phyloP scores from a whole-genome alignment of 2,888 invertebrate genomes.

The Neoscelio sp. region DNA sequence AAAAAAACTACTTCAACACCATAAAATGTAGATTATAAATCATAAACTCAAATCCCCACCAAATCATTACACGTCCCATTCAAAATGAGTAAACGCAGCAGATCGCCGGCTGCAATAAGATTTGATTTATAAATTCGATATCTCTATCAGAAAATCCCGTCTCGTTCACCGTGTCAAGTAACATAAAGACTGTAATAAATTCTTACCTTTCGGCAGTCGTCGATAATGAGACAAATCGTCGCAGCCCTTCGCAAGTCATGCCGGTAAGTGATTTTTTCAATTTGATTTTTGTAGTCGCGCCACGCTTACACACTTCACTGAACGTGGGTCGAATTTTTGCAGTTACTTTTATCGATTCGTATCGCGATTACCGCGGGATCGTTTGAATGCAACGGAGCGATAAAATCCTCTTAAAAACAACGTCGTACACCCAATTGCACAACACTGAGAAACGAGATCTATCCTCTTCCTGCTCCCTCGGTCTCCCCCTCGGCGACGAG shows the following conservation, averaged over 20 bases:
- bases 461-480: neutral
- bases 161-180: constrained; percentile 38
- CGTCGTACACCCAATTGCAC: constrained; percentile 57
- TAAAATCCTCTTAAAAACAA: constrained; percentile 63
- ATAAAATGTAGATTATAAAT: too few relatives aligned
- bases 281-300: constrained; percentile 53
- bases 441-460: constrained; percentile 44
- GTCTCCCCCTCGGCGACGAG: neutral
- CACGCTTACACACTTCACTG: constrained; percentile 75
- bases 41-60: constrained; percentile 31
- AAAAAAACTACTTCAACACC: too few relatives aligned
- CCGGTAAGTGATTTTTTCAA: constrained; percentile 63
- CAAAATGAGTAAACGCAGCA: constrained; percentile 44
- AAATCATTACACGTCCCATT: constrained; percentile 15
- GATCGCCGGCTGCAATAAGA: constrained; percentile 50
- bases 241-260: constrained; percentile 61
- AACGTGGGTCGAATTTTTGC: constrained; percentile 74
- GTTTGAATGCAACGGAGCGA: constrained; percentile 62
- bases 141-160: constrained; percentile 58
- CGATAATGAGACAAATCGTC: constrained; percentile 66
- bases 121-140: constrained; percentile 65
- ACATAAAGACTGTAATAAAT: constrained; percentile 57
- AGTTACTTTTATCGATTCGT: constrained; percentile 54
- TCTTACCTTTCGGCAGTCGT: constrained; percentile 51
- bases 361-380: constrained; percentile 60